Conservation (phyloP, 2,888 invertebrate species). For the Ochropleura leucogaster region DNA sequence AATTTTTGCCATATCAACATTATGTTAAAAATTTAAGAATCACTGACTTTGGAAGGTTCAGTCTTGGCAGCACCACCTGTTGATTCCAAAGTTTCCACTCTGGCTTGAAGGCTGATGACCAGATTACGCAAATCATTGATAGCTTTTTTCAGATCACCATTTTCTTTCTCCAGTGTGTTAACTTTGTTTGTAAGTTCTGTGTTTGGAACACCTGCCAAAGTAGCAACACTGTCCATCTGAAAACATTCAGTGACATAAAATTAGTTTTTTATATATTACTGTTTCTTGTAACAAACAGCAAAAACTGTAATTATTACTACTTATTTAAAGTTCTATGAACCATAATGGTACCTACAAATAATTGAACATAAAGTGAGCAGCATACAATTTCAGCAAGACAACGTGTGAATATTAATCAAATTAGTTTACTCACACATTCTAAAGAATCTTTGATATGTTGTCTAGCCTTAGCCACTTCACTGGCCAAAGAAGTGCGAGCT, state of each 20-base stretch:
- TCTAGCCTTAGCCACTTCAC: conserved; percentile 96
- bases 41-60: conserved; percentile 75
- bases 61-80: conserved; percentile 69
- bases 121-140: conserved; percentile 86
- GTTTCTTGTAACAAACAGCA: background rate
- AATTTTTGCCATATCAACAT: background rate
- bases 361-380: conserved; percentile 30
- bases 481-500: conserved; percentile 93
- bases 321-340: conserved; percentile 14
- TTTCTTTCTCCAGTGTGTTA: conserved; percentile 90
- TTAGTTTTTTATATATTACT: background rate
- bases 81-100: conserved; percentile 84
- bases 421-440: conserved; percentile 92
- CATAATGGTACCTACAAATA: background rate
- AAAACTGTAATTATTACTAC: background rate
- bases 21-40: background rate
- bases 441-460: conserved; percentile 95
- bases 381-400: conserved; percentile 36
- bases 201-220: conserved; percentile 89
- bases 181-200: conserved; percentile 90
- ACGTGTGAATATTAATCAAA: conserved; percentile 71
- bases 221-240: conserved; percentile 92
- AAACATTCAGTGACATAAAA: conserved; percentile 63
- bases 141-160: conserved; percentile 87
- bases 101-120: conserved; percentile 85